These are phyloP conservation scores for Odiellus spinosus DNA, from an alignment of 2,888 invertebrate genomes.

Conservation along the genomic window DNA sequence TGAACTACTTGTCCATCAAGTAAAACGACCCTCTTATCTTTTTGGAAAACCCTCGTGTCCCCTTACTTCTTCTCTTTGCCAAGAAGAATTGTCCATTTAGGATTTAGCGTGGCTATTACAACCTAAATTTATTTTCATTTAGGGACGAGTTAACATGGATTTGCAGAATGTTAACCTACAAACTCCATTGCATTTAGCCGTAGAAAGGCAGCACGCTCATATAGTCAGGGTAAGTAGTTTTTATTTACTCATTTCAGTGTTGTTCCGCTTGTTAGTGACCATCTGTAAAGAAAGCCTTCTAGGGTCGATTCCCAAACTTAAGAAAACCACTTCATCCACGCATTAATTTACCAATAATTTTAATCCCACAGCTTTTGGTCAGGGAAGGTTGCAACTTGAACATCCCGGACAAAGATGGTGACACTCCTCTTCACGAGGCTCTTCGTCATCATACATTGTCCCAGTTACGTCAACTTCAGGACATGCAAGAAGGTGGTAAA, in stretches of 20 bases:
- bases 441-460: slow-evolving; percentile 89
- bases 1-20: slow-evolving; percentile 44
- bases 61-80: background rate
- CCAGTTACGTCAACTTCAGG: slow-evolving; percentile 83
- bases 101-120: too few species aligned
- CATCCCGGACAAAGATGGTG: slow-evolving; percentile 92
- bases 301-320: too few species aligned
- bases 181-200: slow-evolving; percentile 74
- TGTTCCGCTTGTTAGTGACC: background rate
- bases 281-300: too few species aligned
- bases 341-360: too few species aligned
- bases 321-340: too few species aligned
- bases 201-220: slow-evolving; percentile 83
- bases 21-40: slow-evolving; percentile 13
- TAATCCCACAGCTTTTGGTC: slow-evolving; percentile 77
- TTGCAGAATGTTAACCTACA: slow-evolving; percentile 90
- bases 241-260: background rate
- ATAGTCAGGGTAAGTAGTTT: slow-evolving; percentile 56
- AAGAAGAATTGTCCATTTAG: too few species aligned
- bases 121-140: slow-evolving; percentile 36
- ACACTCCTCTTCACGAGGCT: slow-evolving; percentile 69
- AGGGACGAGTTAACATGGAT: slow-evolving; percentile 83
- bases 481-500: slow-evolving; percentile 54
- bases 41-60: background rate
- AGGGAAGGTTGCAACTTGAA: slow-evolving; percentile 85